Evolutionary conservation across 2,113 vertebrate species (phyloP), one percentile per base, ranked within the genome.

Genomic region (Oreochromis spilurus): DNA sequence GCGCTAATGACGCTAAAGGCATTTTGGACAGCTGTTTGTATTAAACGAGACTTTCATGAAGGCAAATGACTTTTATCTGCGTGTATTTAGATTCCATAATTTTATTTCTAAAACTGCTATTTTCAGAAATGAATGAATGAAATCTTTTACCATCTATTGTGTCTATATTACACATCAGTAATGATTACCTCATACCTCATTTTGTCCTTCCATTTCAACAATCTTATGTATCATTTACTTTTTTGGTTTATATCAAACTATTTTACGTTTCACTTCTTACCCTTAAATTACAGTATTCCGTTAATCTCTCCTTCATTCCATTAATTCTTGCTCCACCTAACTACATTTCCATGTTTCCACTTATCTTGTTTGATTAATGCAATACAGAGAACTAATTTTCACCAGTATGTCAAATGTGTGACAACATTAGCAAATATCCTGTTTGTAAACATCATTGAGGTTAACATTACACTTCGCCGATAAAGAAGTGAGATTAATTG

Each of bases 401-500:
- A 48, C 34, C 19, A 6, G n/a, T 12, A n/a, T 75, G 58, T 45
- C 79, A 87, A 86, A 83, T 83, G 83, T 67, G 14, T 54, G 6
- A 45, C 40, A 36, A 36, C 16, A 36, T 16, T 70, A 52, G 57
- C 14, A 72, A 36, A 36, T 85, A 78, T 65, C 7, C 9, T 58
- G 81, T 58, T 14, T 70, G n/a, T 70, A 40, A 21, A 31, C 19
- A n/a, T 50, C 13, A 36, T n/a, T 12, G 26, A 38, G 55, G 3
- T 40, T 52, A 29, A 65, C 19, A n/a, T 78, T 77, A 86, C 24
- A 13, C 81, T 86, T 82, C 13, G 34, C 52, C 79, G 84, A 67
- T 84, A 88, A 83, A 88, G 54, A 86, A 86, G 62, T 4, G 13
- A 62, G 52, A 62, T 40, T 65, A 65, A 77, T 58, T 81, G 62